Evolutionary conservation across 2,888 invertebrate genomes (phyloP), one percentile per base, ranked within the genome.

Genomic region (Heliconius hortense): DNA sequence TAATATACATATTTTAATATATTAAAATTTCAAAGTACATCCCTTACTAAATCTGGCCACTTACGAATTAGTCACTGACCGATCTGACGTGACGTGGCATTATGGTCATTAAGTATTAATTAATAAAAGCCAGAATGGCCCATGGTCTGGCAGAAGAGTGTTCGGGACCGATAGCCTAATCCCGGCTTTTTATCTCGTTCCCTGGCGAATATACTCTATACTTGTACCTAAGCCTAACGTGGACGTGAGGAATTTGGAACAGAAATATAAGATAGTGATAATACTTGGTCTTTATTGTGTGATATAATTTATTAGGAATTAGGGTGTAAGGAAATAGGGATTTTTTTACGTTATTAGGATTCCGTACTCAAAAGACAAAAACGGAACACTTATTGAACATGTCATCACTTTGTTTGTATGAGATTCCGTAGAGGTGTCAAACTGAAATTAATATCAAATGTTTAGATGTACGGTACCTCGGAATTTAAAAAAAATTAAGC

Each of bases 131-230:
- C 77, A 67, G 74, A 71, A 71, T 70, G 81, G 68, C 72, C 31
- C 62, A 24, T 18, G 31, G 48, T 66, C 73, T 79, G 83, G 81
- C 81, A 83, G 81, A 79, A 81, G 82, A 81, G 82, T 81, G 80
- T 76, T 71, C 79, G 72, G 76, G 79, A 48, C 83, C 82, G 89
- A 89, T 89, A 89, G 83, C 85, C 84, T 88, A 88, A 89, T 87
- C 87, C 87, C 80, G 76, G 80, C 79, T 84, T 88, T 88, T 87
- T 89, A 88, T 87, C 87, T 84, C 78, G 69, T 73, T 74, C 75
- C 77, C 76, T 68, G 64, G 70, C 63, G 35, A 35, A 60, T 71
- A 71, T 71, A 71, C 48, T 48, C 48, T 28, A 4, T 28, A 28
- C 28, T 48, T 21, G 7, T 18, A 71, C 5, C 35, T 26, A 69